Evolutionary conservation across 2,113 vertebrate species (phyloP), one percentile per base, ranked within the genome.

Genomic region (Alligator mississippiensis): DNA sequence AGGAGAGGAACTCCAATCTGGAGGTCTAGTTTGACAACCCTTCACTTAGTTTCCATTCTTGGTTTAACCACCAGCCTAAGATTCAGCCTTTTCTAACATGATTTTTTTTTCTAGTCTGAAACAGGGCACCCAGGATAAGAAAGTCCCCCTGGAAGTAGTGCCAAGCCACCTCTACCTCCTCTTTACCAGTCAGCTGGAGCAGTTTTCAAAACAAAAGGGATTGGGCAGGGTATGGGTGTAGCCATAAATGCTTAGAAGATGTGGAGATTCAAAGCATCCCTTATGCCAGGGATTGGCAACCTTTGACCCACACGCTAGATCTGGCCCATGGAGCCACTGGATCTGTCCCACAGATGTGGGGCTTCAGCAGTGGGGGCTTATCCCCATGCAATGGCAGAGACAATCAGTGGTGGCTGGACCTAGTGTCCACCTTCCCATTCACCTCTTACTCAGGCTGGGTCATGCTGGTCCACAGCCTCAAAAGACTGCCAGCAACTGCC

Each of bases 51-150:
- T 25, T 80, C 54, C 7, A 6, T 38, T 88, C 81, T 89, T 28
- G 21, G 70, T 84, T 78, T 34, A 70, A 12, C 27, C 18, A 79
- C 87, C 60, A 21, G 62, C 87, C 84, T 9, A 61, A 13, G 2
- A 1, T 28, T 77, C 18, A 74, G 11, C 22, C n/a, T 60, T 84
- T 83, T 25, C 82, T 85, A 90, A 25, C 60, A 60, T 22, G 3
- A 15, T 3, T 11, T 9, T 34, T 11, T 84, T 30, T 77, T 22
- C 57, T 57, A 18, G 15, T 27, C 58, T 47, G 30, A 47, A 47
- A 38, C 11, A 22, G 0, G 0, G 28, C 68, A 38, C 14, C 19
- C 0, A 60, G 19, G 13, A 11, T 74, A 63, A 57, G 87, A 21
- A 87, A 77, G 18, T 24, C 30, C 34, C 21, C 3, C 19, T 24